Conservation (phyloP, 2,888 invertebrate species). For the Disparrhopalites patrizii region DNA sequence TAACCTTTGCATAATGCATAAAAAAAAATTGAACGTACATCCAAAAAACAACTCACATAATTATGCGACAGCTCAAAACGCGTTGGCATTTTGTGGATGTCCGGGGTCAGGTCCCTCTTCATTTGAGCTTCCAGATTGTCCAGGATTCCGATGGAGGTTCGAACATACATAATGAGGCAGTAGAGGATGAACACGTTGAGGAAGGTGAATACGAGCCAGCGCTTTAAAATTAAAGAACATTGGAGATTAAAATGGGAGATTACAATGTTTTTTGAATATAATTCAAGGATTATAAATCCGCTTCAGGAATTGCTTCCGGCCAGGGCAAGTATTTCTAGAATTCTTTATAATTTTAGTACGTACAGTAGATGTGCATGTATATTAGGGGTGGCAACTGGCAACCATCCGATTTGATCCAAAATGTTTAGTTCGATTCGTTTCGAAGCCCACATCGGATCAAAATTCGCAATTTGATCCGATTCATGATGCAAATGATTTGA, state of each 20-base stretch:
- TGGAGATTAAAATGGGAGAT: background rate
- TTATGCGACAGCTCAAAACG: background rate
- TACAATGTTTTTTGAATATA: background rate
- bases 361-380: too few species aligned
- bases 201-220: background rate
- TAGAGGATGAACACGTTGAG: constrained; percentile 1
- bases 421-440: too few species aligned
- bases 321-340: too few species aligned
- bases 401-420: too few species aligned
- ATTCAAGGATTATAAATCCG: too few species aligned
- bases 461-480: too few species aligned
- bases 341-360: too few species aligned
- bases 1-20: background rate
- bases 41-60: background rate
- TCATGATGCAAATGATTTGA: too few species aligned
- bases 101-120: background rate
- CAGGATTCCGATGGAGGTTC: background rate
- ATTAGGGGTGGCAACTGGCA: too few species aligned
- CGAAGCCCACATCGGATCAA: too few species aligned
- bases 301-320: too few species aligned
- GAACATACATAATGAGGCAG: background rate
- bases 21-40: background rate
- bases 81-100: background rate
- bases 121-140: background rate
- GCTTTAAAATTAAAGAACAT: background rate